Evolutionary conservation across 1,140 invertebrate genomes (phyloP), one percentile per base, ranked within the genome.

Genomic region (Caenorhabditis brenneri): DNA sequence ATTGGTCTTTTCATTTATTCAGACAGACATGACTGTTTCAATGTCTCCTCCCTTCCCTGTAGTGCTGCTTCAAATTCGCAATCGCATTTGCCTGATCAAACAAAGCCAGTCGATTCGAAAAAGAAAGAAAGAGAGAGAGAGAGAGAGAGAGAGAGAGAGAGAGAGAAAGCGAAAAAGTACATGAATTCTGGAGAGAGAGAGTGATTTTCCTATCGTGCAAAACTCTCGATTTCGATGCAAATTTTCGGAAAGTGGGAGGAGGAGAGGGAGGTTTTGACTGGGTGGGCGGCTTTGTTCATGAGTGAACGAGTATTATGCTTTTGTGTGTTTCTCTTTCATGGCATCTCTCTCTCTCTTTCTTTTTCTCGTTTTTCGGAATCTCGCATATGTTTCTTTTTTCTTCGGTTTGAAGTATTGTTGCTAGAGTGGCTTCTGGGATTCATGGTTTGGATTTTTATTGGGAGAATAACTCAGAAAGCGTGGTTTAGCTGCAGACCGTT

Each of bases 211-310:
- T 16, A n/a, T 22, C 53, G 53, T 74, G 36, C 22, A 74, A 74
- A n/a, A 74, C 65, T 74, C 36, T 74, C 65, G 65, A 74, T 74
- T 74, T 74, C 65, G 36, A 74, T 74, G 65, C 65, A 74, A 74
- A 74, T 74, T 74, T 74, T 22, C 60, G 36, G 58, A 19, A 51
- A 6, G 15, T 19, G 15, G 4, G 49, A n/a, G n/a, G 2, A n/a
- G 16, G 15, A n/a, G 15, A n/a, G 1, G 15, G 49, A 51, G n/a
- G 49, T 51, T 51, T 51, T 15, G 7, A n/a, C n/a, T 15, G 48
- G 48, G 48, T 10, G 0, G 27, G 53, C 27, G 22, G 31, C 31
- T 16, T 33, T 65, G 29, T 65, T 36, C 53, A 29, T 29, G 53
- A 58, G 19, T 65, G 58, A 65, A 65, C 33, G 58, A 36, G 58